Conservation (phyloP, 2,797 vertebrate genomes). For the Xenentodon cancila region DNA sequence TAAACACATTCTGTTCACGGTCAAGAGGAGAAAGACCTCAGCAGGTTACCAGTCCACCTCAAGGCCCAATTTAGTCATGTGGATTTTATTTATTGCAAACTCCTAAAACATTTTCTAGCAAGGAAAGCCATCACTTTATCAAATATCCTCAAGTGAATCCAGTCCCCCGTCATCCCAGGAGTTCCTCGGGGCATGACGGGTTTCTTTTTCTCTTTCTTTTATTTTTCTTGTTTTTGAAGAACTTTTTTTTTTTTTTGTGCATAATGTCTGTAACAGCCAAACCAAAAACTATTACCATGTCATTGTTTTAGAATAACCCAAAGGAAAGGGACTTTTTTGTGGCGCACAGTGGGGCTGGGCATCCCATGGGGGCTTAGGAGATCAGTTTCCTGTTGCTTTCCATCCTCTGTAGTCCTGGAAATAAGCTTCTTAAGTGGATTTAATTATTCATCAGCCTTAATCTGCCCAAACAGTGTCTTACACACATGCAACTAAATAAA, state of each 20-base stretch:
- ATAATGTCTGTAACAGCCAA: not conserved
- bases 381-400: conserved; percentile 58
- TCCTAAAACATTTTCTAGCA: no score
- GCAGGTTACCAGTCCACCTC: no score
- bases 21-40: no score
- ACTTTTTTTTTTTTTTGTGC: not conserved
- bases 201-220: not conserved
- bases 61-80: no score
- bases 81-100: no score
- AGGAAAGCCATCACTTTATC: no score
- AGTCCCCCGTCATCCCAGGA: no score
- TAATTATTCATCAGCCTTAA: conserved; percentile 76
- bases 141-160: no score
- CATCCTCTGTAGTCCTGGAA: conserved; percentile 46
- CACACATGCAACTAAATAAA: conserved; percentile 25
- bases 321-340: conserved; percentile 7
- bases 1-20: no score
- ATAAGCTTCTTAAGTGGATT: conserved; percentile 72
- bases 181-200: no score
- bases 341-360: conserved; percentile 24
- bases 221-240: not conserved
- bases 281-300: not conserved
- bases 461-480: conserved; percentile 51
- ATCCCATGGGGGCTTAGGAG: conserved; percentile 42
- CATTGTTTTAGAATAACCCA: conserved; percentile 13